Evolutionary conservation across 2,113 vertebrate species (phyloP), one percentile per base, ranked within the genome.

Genomic region (Fulica atra): DNA sequence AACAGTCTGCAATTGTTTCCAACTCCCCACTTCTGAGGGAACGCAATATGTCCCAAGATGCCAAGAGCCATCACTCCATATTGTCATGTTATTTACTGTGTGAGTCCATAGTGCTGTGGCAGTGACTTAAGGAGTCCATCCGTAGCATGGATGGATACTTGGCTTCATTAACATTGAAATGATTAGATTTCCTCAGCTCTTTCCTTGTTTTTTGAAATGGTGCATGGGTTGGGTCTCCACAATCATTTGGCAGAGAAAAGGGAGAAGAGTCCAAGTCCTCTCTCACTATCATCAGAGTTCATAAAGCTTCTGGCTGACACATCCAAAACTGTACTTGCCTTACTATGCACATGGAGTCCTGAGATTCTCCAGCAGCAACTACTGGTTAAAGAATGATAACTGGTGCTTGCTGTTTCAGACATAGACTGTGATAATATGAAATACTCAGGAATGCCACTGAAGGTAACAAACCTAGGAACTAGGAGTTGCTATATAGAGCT

Each of bases 381-480:
- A 25, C 51, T 35, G 11, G 26, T 38, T 87, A 54, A 73, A 69
- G 31, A 74, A 61, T 11, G 7, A 5, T 24, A 70, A 65, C n/a
- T 65, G 31, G 18, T 51, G 12, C 57, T 81, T 54, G 46, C n/a
- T 87, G 16, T 74, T 87, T 84, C 28, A 69, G 50, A 29, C 1
- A 7, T 1, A 35, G 21, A 36, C 8, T 44, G n/a, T 61, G 72
- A 33, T 42, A 64, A 36, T 28, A 40, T 19, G 21, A 64, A 73
- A 64, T 46, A 33, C 17, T 76, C 35, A 82, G 35, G 63, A 82
- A 56, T 33, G 20, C 11, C 8, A 21, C 9, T 13, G 36, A 63
- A 63, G 0, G 2, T 42, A 19, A 79, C 54, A 17, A 5, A 2
- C 0, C 28, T 31, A 59, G 57, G 5, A 71, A 85, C 0, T 63